phyloP scores from a whole-genome alignment of 1,140 invertebrate species.

The Halesus radiatus region DNA sequence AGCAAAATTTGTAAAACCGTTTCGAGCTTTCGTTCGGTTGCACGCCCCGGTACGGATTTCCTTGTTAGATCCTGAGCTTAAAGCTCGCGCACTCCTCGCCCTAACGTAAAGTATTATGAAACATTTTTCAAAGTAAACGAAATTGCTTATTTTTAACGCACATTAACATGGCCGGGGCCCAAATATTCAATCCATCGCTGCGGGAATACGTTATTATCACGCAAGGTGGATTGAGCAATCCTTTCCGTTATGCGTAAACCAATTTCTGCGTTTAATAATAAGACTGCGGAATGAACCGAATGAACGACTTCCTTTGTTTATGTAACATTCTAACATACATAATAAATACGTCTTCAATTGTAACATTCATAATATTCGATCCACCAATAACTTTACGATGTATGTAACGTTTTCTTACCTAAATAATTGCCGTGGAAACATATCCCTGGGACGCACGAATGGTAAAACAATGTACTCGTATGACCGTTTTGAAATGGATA shows the following conservation, averaged over 20 bases:
- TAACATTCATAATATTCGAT: not conserved
- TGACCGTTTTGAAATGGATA: too few species aligned
- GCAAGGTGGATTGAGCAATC: conserved; percentile 24
- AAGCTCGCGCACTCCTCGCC: not conserved
- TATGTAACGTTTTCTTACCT: too few species aligned
- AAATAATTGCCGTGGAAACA: too few species aligned
- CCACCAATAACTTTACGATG: too few species aligned
- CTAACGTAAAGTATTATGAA: conserved; percentile 29
- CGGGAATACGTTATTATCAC: conserved; percentile 28
- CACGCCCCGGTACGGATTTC: too few species aligned
- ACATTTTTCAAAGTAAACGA: conserved; percentile 37
- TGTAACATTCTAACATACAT: not conserved
- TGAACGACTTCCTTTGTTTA: too few species aligned
- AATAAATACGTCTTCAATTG: not conserved
- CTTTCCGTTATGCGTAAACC: too few species aligned
- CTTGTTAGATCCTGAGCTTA: not conserved
- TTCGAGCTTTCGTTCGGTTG: too few species aligned
- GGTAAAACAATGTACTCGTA: too few species aligned
- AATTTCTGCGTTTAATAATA: not conserved
- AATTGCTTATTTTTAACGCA: conserved; percentile 37
- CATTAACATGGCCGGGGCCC: conserved; percentile 31
- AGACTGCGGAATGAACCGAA: not conserved
- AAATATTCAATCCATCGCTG: conserved; percentile 8
- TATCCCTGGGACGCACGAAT: too few species aligned
- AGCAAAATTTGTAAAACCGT: too few species aligned